A percentile compares a stretch with the other conserved stretches of the same genome.
Conservation (phyloP, 1,140 invertebrate species). For the Psilanteris sp. region DNA sequence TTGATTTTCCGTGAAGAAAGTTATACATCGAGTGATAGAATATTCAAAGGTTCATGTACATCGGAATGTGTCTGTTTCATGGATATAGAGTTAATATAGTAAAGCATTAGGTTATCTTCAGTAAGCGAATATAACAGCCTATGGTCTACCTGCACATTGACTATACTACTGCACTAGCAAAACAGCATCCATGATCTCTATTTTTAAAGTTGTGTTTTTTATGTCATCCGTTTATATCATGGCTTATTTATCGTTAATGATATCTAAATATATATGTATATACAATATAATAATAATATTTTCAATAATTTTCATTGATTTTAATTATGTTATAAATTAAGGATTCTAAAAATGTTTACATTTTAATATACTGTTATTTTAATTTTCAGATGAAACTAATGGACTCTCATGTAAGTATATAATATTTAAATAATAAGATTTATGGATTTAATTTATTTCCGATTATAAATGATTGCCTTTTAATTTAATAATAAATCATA, state of each 20-base stretch:
- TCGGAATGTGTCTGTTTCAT: conserved; percentile 39
- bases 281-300: no score
- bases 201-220: no score
- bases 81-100: conserved; percentile 66
- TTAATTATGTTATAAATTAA: no score
- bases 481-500: no score
- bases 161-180: conserved; percentile 5
- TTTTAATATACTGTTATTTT: conserved; percentile 1
- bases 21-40: conserved; percentile 32
- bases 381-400: conserved; percentile 34
- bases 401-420: conserved; percentile 32
- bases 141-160: conserved; percentile 26
- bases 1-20: conserved; percentile 42
- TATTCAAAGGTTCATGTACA: conserved; percentile 40
- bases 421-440: no score
- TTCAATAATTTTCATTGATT: no score
- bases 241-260: no score
- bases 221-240: no score
- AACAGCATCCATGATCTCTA: not conserved
- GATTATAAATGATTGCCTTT: no score
- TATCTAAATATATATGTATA: no score
- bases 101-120: conserved; percentile 72
- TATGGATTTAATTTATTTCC: no score
- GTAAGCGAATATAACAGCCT: conserved; percentile 8
- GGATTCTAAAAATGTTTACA: no score